Evolutionary conservation across 2,113 vertebrate species (phyloP).

Genomic region (Sylvietta virens): DNA sequence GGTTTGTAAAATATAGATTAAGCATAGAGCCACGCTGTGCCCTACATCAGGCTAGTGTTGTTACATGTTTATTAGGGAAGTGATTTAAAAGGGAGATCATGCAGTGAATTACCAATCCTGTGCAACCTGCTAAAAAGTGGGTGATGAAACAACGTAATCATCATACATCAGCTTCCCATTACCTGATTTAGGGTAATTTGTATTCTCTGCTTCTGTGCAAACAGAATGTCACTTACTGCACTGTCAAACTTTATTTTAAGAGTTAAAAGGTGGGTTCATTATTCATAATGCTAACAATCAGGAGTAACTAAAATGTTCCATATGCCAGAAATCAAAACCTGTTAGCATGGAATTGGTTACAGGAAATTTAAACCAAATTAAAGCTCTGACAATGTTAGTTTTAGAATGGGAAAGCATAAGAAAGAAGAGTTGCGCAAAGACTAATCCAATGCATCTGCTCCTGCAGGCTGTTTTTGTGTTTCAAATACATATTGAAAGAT

Average conservation of each 20-base stretch:
- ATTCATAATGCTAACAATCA: slow-evolving; percentile 36
- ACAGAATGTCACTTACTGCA: slow-evolving; percentile 42
- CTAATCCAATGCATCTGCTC: background rate
- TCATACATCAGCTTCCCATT: slow-evolving; percentile 42
- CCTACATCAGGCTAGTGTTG: slow-evolving; percentile 15
- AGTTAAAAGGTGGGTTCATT: slow-evolving; percentile 61
- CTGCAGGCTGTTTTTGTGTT: slow-evolving; percentile 35
- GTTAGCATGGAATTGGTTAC: slow-evolving; percentile 40
- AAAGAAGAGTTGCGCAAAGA: slow-evolving; percentile 4
- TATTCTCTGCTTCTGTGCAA: slow-evolving; percentile 56
- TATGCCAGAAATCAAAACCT: slow-evolving; percentile 52
- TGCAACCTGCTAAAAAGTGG: background rate
- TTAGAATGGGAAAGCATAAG: background rate
- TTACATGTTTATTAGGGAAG: slow-evolving; percentile 59
- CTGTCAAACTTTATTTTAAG: slow-evolving; percentile 57
- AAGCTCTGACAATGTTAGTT: slow-evolving; percentile 34
- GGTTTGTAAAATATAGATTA: slow-evolving; percentile 44
- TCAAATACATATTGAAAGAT: background rate
- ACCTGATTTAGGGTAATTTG: slow-evolving; percentile 58
- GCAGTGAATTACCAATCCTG: slow-evolving; percentile 9
- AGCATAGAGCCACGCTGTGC: background rate
- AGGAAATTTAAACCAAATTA: slow-evolving; percentile 61
- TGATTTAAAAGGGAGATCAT: slow-evolving; percentile 47
- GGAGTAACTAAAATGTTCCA: slow-evolving; percentile 46
- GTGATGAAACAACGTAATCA: slow-evolving; percentile 37